Conservation (phyloP, 2,888 invertebrate genomes). For the Clivina fossor region DNA sequence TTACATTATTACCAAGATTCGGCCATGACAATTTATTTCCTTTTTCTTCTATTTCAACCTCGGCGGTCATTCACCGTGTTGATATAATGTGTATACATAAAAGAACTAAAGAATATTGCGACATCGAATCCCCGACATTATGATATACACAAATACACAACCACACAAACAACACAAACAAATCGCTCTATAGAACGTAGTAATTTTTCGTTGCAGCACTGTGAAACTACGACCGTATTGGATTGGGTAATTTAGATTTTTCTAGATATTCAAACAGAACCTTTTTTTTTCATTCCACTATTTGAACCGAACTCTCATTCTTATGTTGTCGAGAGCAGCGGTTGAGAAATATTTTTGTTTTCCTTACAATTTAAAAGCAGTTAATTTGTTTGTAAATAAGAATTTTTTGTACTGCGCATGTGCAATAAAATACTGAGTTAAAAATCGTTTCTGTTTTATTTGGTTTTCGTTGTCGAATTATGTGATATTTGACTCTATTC, state of each 20-base stretch:
- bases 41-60: background rate
- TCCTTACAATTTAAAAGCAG: background rate
- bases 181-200: too few relatives aligned
- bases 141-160: too few relatives aligned
- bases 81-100: background rate
- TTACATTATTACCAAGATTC: background rate
- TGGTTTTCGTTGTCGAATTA: too few relatives aligned
- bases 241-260: background rate
- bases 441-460: too few relatives aligned
- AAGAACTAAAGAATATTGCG: too few relatives aligned
- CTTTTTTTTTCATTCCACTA: too few relatives aligned
- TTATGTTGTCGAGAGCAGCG: too few relatives aligned
- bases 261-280: background rate
- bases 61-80: background rate
- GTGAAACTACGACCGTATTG: background rate
- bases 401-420: too few relatives aligned
- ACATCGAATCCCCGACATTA: background rate
- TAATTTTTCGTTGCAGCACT: background rate
- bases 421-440: too few relatives aligned
- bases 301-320: too few relatives aligned
- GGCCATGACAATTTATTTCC: background rate
- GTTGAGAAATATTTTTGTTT: background rate
- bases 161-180: too few relatives aligned
- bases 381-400: slow-evolving; percentile 1
- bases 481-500: too few relatives aligned